phyloP scores from a whole-genome alignment of 2,888 invertebrate species.

The Sclerodermus sp. region DNA sequence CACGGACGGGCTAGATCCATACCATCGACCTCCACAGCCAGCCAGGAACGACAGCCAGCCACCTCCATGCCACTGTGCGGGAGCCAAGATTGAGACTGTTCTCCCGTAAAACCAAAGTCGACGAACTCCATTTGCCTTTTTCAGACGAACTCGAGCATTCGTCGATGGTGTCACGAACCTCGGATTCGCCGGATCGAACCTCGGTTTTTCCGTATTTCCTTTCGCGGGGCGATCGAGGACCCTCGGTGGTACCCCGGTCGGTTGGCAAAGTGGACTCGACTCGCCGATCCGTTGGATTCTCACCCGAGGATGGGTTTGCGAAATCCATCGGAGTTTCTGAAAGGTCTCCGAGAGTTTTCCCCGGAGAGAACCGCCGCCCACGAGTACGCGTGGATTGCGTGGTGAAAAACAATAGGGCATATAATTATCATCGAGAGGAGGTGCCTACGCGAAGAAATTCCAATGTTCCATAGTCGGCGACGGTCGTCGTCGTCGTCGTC shows the following conservation, averaged over 20 bases:
- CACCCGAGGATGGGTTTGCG: too few species aligned
- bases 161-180: conserved; percentile 2
- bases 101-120: conserved; percentile 26
- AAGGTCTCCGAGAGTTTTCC: too few species aligned
- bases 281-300: too few species aligned
- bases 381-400: too few species aligned
- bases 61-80: conserved; percentile 22
- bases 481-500: conserved; percentile 25
- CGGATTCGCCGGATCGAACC: conserved; percentile 8
- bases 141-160: conserved; percentile 22
- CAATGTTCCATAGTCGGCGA: conserved; percentile 9
- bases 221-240: too few species aligned
- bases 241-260: too few species aligned
- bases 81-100: conserved; percentile 2
- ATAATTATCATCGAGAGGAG: not conserved
- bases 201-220: too few species aligned
- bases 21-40: conserved; percentile 44
- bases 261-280: too few species aligned
- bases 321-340: too few species aligned
- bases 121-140: conserved; percentile 37
- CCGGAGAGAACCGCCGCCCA: too few species aligned
- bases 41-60: too few species aligned
- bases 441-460: conserved; percentile 7
- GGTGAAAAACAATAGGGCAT: too few species aligned
- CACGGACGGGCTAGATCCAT: conserved; percentile 52